Evolutionary conservation across 2,113 vertebrate species (phyloP).

Genomic region (Leucopsar rothschildi): DNA sequence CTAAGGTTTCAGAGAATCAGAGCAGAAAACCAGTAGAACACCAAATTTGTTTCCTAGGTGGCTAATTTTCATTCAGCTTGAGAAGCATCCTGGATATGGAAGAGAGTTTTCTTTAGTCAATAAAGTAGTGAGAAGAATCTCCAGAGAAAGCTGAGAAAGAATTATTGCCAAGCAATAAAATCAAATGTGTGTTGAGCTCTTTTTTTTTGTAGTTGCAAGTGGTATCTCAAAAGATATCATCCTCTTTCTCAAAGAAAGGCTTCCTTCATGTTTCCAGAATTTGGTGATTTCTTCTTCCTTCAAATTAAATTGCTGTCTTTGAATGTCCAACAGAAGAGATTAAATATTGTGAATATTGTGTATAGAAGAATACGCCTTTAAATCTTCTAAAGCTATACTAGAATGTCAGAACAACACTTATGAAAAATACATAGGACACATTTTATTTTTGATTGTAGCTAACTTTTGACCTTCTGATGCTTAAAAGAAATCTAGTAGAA

Average conservation of each 20-base stretch:
- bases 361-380: background rate
- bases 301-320: background rate
- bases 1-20: conserved; percentile 10
- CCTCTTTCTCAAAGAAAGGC: background rate
- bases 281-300: background rate
- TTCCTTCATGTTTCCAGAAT: background rate
- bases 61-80: conserved; percentile 35
- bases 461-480: background rate
- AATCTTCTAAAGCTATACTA: background rate
- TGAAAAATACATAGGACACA: background rate
- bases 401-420: background rate
- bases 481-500: background rate
- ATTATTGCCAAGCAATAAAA: background rate
- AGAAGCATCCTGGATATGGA: background rate
- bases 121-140: background rate
- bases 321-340: background rate
- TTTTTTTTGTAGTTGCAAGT: background rate
- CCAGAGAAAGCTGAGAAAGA: background rate
- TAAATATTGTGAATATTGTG: background rate
- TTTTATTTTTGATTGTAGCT: background rate
- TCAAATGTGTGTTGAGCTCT: background rate
- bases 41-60: conserved; percentile 34
- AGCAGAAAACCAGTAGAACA: background rate
- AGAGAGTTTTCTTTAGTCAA: background rate
- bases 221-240: background rate